Conservation (phyloP, 2,797 vertebrate species). For the Telmatherina bonti region DNA sequence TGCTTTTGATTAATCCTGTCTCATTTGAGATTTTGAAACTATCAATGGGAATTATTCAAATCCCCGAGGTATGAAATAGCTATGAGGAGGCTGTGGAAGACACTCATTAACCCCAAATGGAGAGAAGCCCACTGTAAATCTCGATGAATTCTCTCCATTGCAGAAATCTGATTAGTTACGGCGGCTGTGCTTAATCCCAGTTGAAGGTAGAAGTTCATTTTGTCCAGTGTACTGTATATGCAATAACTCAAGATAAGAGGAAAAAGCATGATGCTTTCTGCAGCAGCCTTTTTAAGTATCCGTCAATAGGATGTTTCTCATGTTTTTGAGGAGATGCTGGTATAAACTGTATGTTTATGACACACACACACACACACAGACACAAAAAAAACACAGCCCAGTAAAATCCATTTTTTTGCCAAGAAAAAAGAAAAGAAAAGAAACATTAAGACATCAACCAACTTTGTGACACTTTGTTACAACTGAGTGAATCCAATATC, state of each 20-base stretch:
- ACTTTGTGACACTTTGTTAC: constrained; percentile 42
- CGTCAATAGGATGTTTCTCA: not conserved
- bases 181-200: constrained; percentile 76
- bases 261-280: constrained; percentile 29
- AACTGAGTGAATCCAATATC: constrained; percentile 55
- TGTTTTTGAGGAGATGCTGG: not conserved
- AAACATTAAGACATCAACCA: constrained; percentile 58
- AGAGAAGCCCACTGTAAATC: constrained; percentile 73
- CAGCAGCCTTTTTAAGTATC: constrained; percentile 25
- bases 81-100: constrained; percentile 76
- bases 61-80: constrained; percentile 82
- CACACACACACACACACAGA: no score
- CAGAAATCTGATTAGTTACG: constrained; percentile 79
- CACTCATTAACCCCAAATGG: constrained; percentile 83
- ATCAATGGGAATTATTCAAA: constrained; percentile 85
- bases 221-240: constrained; percentile 43
- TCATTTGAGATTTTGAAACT: constrained; percentile 81
- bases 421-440: constrained; percentile 1
- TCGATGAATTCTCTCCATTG: constrained; percentile 68
- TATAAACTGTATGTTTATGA: not conserved
- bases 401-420: constrained; percentile 8
- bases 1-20: constrained; percentile 81
- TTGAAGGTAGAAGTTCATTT: constrained; percentile 78
- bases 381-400: not conserved
- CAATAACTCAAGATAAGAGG: constrained; percentile 41